These are phyloP conservation scores for Palythoa heliodiscus DNA, from an alignment of 92 coral and sea anemone genomes.

Conservation along the genomic window DNA sequence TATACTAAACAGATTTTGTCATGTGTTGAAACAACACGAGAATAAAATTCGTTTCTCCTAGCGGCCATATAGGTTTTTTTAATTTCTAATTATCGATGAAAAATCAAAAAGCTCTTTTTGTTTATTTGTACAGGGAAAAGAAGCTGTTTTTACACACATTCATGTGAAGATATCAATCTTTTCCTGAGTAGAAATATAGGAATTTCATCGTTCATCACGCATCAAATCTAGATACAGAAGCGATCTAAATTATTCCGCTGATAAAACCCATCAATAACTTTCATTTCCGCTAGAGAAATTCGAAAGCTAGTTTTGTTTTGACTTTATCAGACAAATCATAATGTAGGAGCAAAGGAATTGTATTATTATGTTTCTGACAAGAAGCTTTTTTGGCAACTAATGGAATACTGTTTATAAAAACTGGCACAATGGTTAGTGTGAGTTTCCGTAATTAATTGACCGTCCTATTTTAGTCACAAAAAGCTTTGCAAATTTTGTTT, in stretches of 20 bases:
- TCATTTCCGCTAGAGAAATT: slow-evolving; percentile 24
- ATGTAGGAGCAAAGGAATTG: background rate
- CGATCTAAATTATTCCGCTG: background rate
- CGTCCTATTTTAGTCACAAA: slow-evolving; percentile 6
- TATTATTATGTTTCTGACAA: slow-evolving; percentile 12
- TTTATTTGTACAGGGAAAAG: no score
- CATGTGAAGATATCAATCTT: background rate
- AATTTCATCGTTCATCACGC: background rate
- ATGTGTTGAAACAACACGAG: no score
- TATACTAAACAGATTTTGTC: no score
- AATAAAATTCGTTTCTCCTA: no score
- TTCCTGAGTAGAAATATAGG: background rate
- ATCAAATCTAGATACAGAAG: background rate
- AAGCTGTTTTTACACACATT: no score
- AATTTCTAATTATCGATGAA: no score
- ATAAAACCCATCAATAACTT: background rate
- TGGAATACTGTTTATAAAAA: slow-evolving; percentile 31
- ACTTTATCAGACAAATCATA: slow-evolving; percentile 14
- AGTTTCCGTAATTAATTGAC: slow-evolving; percentile 33
- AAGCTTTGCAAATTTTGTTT: background rate
- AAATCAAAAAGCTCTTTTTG: no score
- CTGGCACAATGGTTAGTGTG: slow-evolving; percentile 23
- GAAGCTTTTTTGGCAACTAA: slow-evolving; percentile 8
- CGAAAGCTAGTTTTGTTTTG: slow-evolving; percentile 6
- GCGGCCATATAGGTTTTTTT: no score